Evolutionary conservation across 2,888 invertebrate genomes (phyloP).

Genomic region (Boloria selene): DNA sequence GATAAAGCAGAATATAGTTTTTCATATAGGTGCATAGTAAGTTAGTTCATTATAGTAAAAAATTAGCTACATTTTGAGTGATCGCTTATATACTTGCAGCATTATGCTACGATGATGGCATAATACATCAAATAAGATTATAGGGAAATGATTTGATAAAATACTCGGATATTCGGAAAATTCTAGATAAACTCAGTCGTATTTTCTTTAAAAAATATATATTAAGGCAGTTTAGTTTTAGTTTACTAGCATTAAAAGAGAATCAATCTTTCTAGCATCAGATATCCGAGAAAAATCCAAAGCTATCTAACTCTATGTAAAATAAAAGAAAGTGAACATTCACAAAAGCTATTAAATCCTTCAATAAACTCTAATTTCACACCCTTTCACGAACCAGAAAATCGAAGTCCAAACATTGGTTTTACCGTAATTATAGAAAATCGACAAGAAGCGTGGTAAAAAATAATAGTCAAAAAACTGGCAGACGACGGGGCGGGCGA

Average conservation of each 20-base stretch:
- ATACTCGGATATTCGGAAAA: too few relatives aligned
- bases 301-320: constrained; percentile 8
- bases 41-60: too few relatives aligned
- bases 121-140: too few relatives aligned
- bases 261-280: constrained; percentile 3
- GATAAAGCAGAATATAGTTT: too few relatives aligned
- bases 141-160: too few relatives aligned
- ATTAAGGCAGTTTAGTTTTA: too few relatives aligned
- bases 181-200: too few relatives aligned
- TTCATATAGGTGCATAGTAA: too few relatives aligned
- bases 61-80: too few relatives aligned
- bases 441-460: constrained; percentile 73
- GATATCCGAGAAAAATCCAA: constrained; percentile 7
- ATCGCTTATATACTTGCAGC: too few relatives aligned
- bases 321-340: constrained; percentile 69
- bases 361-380: constrained; percentile 81
- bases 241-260: neutral
- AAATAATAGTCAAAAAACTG: constrained; percentile 54
- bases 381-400: constrained; percentile 82
- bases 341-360: constrained; percentile 76
- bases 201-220: too few relatives aligned
- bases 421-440: constrained; percentile 79
- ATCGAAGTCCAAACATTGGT: constrained; percentile 82
- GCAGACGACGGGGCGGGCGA: constrained; percentile 52
- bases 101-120: too few relatives aligned